Evolutionary conservation across 2,888 invertebrate genomes (phyloP), one percentile per base, ranked within the genome.

Genomic region (Clistopyga incitator): DNA sequence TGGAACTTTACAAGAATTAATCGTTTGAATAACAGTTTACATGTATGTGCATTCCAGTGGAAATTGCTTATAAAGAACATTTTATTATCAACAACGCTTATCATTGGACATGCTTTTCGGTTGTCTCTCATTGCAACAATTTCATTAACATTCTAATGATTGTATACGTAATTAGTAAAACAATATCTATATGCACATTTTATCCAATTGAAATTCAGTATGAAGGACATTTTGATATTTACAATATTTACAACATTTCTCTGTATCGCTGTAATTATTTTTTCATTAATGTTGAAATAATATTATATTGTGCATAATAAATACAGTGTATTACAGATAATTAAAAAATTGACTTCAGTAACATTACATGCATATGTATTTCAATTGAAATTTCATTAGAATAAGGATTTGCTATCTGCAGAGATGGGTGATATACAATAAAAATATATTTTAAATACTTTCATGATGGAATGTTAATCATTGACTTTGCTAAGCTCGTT

Each of bases 101-200:
- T 10, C 38, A 38, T 38, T 38, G 10, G 8, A 38, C 38, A 38
- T 38, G 38, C 2, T 10, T 38, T 10, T 38, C 10, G 10, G 8
- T 38, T 3, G n/a, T n/a, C 11, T n/a, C 15, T 47, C 47, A n/a
- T n/a, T 47, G 3, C 15, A 47, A 13, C 47, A n/a, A n/a, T 52
- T 67, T 50, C n/a, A 47, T 72, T 56, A n/a, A 72, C 6, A 59
- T 45, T 47, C 72, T 18, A 59, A 72, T 25, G 42, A 72, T 25
- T 59, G 38, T 38, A 38, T 38, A 56, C 13, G 38, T 50, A 50
- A 76, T 68, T 38, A 45, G 38, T 70, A 4, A 11, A n/a, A n/a
- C 65, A 72, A 79, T 72, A 72, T 54, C 34, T 38, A 47, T 29
- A n/a, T 20, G 67, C 25, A 38, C 15, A 13, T 6, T 23, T 25